Evolutionary conservation across 2,888 invertebrate species (phyloP), one percentile per base, ranked within the genome.

Genomic region (Leucophora obtusa): DNA sequence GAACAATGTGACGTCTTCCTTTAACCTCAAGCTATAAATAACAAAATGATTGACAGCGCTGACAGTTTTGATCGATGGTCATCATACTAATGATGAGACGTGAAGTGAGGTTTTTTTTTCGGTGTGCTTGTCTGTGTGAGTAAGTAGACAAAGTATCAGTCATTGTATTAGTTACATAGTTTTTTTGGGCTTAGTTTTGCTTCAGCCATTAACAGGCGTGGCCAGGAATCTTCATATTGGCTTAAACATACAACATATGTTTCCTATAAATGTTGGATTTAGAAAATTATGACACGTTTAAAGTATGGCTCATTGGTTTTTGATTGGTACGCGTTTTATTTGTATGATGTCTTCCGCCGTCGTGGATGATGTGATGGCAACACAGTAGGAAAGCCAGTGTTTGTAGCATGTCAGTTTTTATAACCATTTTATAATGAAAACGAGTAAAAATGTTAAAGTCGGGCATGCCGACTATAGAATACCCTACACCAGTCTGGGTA

Each of bases 11-110:
- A 87, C 86, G 87, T 87, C 87, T 86, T 87, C 86, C 86, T 87
- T 86, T 85, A 85, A 85, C 84, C 85, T 85, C 75, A 77, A 84
- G 84, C 86, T 86, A 87, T 87, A 87, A 87, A 87, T 87, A 87
- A 87, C 85, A 74, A 85, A 84, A 86, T 86, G 87, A 87, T 87
- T 87, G 87, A 87, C 87, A 87, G 86, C 86, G 87, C 87, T 87
- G 87, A 87, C 87, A 86, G 86, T 87, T 87, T 87, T 87, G 87
- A 87, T 87, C 85, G 87, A 87, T 87, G 87, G 87, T 86, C 87
- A 86, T 87, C 87, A 86, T 80, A 21, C 76, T 80, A 80, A 80
- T 80, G 80, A 80, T 72, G 43, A 66, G 68, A 47, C n/a, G 10
- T 54, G 17, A 24, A 11, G 15, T 8, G 33, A 38, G 28, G 15